phyloP scores from a whole-genome alignment of 2,888 invertebrate species.

The Drosophila crucigera region DNA sequence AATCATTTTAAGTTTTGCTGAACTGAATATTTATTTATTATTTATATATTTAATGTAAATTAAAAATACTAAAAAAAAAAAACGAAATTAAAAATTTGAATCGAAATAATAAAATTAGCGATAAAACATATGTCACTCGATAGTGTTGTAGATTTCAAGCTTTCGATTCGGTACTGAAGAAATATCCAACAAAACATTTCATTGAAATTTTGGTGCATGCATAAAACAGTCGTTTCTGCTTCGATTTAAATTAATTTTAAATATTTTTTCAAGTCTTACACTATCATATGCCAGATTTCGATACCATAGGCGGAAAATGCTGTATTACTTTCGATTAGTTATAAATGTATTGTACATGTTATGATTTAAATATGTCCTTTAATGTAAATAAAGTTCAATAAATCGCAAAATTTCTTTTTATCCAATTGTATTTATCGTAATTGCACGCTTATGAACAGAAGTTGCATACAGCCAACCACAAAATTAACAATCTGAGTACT shows the following conservation, averaged over 20 bases:
- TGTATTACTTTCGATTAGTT: neutral
- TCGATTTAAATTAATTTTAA: neutral
- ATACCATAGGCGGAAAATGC: neutral
- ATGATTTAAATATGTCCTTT: neutral
- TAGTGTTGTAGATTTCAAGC: neutral
- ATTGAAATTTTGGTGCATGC: neutral
- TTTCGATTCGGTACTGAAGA: neutral
- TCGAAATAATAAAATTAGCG: neutral
- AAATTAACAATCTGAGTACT: constrained; percentile 28
- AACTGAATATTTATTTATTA: no score
- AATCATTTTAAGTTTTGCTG: neutral
- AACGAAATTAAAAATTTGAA: no score
- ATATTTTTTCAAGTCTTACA: neutral
- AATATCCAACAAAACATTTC: neutral
- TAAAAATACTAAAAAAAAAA: no score
- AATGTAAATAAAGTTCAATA: constrained; percentile 7
- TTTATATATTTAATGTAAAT: no score
- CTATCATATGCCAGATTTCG: neutral
- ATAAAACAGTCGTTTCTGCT: neutral
- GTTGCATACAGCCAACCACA: constrained; percentile 9
- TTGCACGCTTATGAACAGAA: constrained; percentile 59
- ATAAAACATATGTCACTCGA: neutral
- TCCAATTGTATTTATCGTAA: constrained; percentile 77
- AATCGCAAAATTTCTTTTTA: constrained; percentile 48
- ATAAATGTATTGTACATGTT: neutral